Conservation (phyloP, 2,888 invertebrate species). For the Lamproptera curius region DNA sequence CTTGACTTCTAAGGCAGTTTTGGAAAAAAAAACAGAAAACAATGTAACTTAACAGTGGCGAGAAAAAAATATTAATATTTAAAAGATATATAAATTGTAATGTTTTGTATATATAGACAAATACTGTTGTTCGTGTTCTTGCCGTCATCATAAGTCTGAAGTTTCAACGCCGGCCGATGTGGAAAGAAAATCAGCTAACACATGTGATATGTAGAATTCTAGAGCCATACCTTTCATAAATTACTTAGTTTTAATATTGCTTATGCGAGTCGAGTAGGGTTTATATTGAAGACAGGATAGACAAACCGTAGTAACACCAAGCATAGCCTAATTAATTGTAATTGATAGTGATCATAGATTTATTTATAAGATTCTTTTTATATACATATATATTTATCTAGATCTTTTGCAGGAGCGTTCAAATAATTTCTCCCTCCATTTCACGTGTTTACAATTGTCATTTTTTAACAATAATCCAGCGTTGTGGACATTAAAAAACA, state of each 20-base stretch:
- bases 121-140: conserved; percentile 18
- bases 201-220: conserved; percentile 46
- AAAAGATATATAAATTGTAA: conserved; percentile 14
- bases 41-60: not conserved
- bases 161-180: conserved; percentile 23
- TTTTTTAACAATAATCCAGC: conserved; percentile 12
- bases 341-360: conserved; percentile 71
- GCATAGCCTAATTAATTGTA: conserved; percentile 70
- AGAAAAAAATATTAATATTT: conserved; percentile 2
- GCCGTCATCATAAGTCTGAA: conserved; percentile 20
- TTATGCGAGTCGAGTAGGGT: conserved; percentile 47
- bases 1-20: conserved; percentile 3
- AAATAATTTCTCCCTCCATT: conserved; percentile 23
- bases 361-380: conserved; percentile 63
- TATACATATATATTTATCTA: conserved; percentile 37
- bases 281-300: conserved; percentile 45
- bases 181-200: conserved; percentile 27
- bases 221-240: conserved; percentile 46
- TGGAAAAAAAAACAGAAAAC: not conserved
- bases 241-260: conserved; percentile 47
- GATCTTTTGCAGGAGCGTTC: conserved; percentile 42
- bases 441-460: conserved; percentile 12
- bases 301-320: conserved; percentile 73
- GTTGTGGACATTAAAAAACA: conserved; percentile 15
- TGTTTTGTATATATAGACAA: conserved; percentile 23